Evolutionary conservation across 2,113 vertebrate genomes (phyloP), one percentile per base, ranked within the genome.

Genomic region (Atherinomorus stipes): DNA sequence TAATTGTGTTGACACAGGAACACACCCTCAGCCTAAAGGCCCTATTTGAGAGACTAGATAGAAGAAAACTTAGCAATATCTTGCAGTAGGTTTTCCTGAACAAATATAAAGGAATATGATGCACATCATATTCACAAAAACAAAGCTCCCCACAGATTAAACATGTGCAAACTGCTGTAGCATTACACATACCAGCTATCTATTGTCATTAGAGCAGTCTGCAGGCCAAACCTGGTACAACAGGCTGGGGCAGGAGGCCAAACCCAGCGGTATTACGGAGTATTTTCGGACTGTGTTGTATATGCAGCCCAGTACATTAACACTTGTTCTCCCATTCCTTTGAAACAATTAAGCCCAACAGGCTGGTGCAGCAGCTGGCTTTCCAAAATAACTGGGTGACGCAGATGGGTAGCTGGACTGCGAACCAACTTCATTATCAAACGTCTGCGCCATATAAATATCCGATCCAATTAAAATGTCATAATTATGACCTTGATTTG

Each of bases 161-260:
- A 34, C 7, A 7, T 34, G 31, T 34, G 31, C 31, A 1, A 9
- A 8, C 31, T 9, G 31, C 8, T 9, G 9, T 34, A 34, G 31
- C 3, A 7, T n/a, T n/a, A 4, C 31, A 5, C 50, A 54, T 42
- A 26, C 11, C 64, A 23, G 60, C 21, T 1, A 12, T 47, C 64
- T 85, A 86, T 61, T 37, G 86, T 57, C n/a, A n/a, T n/a, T 50
- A 1, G 74, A 61, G 61, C 78, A 13, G 73, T 83, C 45, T 71
- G 38, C n/a, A 72, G 42, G 51, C 47, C 45, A 31, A 54, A 76
- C 26, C 78, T 58, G 45, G 85, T 8, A 16, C 65, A 49, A 86
- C 88, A 77, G 72, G 89, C 80, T 51, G 34, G 69, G 74, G 42
- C 73, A 83, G 75, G 82, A 77, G n/a, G 1, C 34, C 18, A 63